These are phyloP conservation scores for Drosophila fuyamai DNA, from an alignment of 1,140 invertebrate genomes.

Conservation along the genomic window DNA sequence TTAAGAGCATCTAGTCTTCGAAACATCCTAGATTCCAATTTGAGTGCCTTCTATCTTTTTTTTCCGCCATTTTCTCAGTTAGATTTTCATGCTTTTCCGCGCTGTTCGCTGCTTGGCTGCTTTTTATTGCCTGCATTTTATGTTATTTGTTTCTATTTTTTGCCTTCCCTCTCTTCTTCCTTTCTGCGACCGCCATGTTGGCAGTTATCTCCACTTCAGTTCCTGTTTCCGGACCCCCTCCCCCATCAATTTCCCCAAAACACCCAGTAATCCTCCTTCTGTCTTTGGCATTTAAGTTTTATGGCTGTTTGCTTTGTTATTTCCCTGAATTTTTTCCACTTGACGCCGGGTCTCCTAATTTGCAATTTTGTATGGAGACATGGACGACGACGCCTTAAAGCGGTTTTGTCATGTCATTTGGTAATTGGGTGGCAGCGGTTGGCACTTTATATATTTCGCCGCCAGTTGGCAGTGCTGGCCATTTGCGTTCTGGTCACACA, in stretches of 20 bases:
- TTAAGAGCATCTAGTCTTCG: neutral
- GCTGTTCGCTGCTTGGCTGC: constrained; percentile 65
- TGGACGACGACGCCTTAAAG: constrained; percentile 71
- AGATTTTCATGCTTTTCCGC: constrained; percentile 59
- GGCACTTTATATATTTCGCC: constrained; percentile 81
- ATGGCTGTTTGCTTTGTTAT: constrained; percentile 70
- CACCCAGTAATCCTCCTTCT: constrained; percentile 35
- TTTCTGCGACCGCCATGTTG: constrained; percentile 48
- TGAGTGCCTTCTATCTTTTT: constrained; percentile 16
- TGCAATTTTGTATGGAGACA: constrained; percentile 81
- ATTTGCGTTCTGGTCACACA: constrained; percentile 25
- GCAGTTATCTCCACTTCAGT: constrained; percentile 64
- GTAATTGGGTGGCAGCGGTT: constrained; percentile 84
- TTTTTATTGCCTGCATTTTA: constrained; percentile 80
- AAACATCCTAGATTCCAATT: neutral
- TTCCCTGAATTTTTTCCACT: constrained; percentile 44
- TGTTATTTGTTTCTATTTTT: constrained; percentile 64
- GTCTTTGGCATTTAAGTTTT: constrained; percentile 63
- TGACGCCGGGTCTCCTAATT: constrained; percentile 73
- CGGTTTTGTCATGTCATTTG: constrained; percentile 84
- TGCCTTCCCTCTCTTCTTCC: constrained; percentile 11
- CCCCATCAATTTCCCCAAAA: neutral
- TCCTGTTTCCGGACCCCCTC: constrained; percentile 35
- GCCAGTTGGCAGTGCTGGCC: constrained; percentile 60
- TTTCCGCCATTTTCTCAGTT: constrained; percentile 33